These are phyloP conservation scores for Ceratosolen solmsi DNA, from an alignment of 1,140 invertebrate species.

Conservation along the genomic window DNA sequence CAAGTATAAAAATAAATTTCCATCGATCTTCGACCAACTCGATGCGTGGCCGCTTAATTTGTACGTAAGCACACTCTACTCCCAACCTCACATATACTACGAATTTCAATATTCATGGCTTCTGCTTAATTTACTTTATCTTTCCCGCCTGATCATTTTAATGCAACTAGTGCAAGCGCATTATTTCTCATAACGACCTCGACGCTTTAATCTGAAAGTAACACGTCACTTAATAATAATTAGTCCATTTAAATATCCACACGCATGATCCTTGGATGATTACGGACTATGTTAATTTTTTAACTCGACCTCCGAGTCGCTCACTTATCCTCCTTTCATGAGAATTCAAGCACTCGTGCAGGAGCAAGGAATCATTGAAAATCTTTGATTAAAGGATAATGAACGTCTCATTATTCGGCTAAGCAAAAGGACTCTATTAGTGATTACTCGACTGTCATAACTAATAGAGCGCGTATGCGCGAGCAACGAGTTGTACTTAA, in stretches of 20 bases:
- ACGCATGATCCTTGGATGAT: background rate
- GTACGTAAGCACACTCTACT: background rate
- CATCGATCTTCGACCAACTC: background rate
- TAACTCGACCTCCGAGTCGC: background rate
- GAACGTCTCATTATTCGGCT: background rate
- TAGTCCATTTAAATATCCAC: background rate
- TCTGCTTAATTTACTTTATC: background rate
- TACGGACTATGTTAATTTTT: background rate
- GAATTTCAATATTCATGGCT: background rate
- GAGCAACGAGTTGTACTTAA: slow-evolving; percentile 10
- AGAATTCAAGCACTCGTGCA: too few relatives aligned
- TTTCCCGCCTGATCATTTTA: background rate
- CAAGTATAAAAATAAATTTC: background rate
- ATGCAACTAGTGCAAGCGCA: background rate
- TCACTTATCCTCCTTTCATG: background rate
- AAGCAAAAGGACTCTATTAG: background rate
- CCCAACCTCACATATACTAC: too few relatives aligned
- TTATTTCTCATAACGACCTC: background rate
- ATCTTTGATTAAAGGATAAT: background rate
- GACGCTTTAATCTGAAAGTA: too few relatives aligned
- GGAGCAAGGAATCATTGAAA: background rate
- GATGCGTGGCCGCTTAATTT: background rate
- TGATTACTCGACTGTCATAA: background rate
- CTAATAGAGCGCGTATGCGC: background rate
- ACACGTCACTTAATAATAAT: background rate